phyloP scores from a whole-genome alignment of 1,140 invertebrate species.

The Gryllus bimaculatus region DNA sequence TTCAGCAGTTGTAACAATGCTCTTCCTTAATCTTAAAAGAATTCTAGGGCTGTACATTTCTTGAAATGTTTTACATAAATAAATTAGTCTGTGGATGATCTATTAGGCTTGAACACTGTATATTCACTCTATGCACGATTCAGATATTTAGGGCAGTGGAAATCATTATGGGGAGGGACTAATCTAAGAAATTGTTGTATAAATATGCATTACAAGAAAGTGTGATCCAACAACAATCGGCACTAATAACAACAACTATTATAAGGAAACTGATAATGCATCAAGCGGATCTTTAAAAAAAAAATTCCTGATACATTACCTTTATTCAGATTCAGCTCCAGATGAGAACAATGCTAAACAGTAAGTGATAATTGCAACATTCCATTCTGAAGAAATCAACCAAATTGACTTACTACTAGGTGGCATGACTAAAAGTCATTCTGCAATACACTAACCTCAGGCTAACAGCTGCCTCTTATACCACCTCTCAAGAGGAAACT shows the following conservation, averaged over 20 bases:
- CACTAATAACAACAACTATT: background rate
- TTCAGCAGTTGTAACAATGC: no score
- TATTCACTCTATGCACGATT: no score
- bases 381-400: background rate
- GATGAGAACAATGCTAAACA: constrained; percentile 1
- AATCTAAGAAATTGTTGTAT: background rate
- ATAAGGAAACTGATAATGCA: background rate
- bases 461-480: background rate
- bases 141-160: no score
- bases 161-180: background rate
- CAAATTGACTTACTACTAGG: background rate
- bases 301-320: background rate
- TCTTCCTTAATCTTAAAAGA: no score
- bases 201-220: no score
- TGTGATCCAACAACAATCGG: no score
- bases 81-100: no score
- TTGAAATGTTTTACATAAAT: no score
- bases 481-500: no score
- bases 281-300: background rate
- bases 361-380: constrained; percentile 1
- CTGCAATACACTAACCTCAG: background rate
- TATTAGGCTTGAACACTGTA: no score
- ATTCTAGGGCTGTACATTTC: no score
- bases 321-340: background rate
- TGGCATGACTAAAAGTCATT: background rate